These are phyloP conservation scores for Drosophila bifasciata DNA, from an alignment of 1,140 invertebrate species.

Conservation along the genomic window DNA sequence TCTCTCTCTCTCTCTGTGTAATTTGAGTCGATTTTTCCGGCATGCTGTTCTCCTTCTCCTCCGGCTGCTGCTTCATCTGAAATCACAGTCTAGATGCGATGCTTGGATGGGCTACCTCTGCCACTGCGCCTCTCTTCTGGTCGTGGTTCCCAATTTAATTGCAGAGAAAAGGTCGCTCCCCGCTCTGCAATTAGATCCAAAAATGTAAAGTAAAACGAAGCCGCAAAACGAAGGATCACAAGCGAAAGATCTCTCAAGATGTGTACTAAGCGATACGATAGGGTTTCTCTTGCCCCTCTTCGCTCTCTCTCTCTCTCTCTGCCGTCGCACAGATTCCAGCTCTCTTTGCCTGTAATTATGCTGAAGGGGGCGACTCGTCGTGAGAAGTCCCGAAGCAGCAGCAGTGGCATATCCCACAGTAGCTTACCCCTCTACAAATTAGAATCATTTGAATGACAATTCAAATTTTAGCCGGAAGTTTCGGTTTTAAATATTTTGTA, in stretches of 20 bases:
- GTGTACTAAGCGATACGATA: conserved; percentile 52
- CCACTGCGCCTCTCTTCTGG: conserved; percentile 10
- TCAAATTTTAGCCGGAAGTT: conserved; percentile 70
- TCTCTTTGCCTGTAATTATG: conserved; percentile 48
- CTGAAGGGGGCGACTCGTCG: conserved; percentile 14
- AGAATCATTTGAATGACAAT: conserved; percentile 65
- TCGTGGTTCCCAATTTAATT: conserved; percentile 80
- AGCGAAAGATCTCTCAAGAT: conserved; percentile 49
- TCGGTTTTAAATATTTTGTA: conserved; percentile 81
- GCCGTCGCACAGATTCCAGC: conserved; percentile 26
- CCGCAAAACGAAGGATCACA: conserved; percentile 73
- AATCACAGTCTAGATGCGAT: conserved; percentile 30
- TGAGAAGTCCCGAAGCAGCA: conserved; percentile 42
- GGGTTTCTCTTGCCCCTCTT: no score
- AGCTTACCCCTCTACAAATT: conserved; percentile 49
- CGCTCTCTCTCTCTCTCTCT: conserved; percentile 28
- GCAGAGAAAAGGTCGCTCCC: conserved; percentile 67
- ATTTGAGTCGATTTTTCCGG: conserved; percentile 80
- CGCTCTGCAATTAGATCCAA: conserved; percentile 76
- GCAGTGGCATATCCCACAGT: conserved; percentile 15
- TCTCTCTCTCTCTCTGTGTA: no score
- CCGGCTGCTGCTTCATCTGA: conserved; percentile 12
- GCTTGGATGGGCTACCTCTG: conserved; percentile 33
- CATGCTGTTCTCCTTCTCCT: conserved; percentile 60
- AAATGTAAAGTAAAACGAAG: conserved; percentile 66